Conservation (phyloP, 2,888 invertebrate species). For the Sarcophaga caerulescens region DNA sequence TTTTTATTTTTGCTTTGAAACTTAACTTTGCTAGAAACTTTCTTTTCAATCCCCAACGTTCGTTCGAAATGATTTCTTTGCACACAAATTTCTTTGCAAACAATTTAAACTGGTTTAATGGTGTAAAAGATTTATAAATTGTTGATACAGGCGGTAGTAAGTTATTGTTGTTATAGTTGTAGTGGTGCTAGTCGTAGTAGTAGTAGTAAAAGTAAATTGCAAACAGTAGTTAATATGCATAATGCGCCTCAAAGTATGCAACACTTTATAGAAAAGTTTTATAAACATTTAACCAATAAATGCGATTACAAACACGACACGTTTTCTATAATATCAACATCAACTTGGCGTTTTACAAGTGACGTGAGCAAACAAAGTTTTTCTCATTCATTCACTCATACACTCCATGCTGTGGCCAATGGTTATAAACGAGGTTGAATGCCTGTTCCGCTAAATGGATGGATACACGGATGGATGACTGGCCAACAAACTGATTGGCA, state of each 20-base stretch:
- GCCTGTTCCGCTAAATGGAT: neutral
- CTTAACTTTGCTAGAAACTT: too few species aligned
- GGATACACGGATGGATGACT: constrained; percentile 6
- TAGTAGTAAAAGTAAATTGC: neutral
- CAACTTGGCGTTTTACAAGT: neutral
- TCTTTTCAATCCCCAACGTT: too few species aligned
- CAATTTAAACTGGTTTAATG: constrained; percentile 9
- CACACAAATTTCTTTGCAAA: neutral
- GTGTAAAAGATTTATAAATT: constrained; percentile 22
- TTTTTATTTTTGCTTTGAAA: too few species aligned
- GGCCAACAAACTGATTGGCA: neutral
- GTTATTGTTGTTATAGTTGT: too few species aligned
- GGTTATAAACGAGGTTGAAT: constrained; percentile 15
- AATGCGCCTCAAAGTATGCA: constrained; percentile 51
- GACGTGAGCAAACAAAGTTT: constrained; percentile 37
- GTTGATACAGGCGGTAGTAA: neutral
- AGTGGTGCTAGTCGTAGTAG: too few species aligned
- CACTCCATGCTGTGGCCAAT: neutral
- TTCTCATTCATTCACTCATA: too few species aligned
- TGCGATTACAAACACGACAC: constrained; percentile 46
- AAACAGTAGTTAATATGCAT: constrained; percentile 51
- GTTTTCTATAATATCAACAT: constrained; percentile 9
- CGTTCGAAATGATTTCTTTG: too few species aligned
- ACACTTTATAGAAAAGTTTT: constrained; percentile 50
- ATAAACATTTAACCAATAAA: constrained; percentile 49